Evolutionary conservation across 2,113 vertebrate genomes (phyloP).

Genomic region (Cololabis saira): DNA sequence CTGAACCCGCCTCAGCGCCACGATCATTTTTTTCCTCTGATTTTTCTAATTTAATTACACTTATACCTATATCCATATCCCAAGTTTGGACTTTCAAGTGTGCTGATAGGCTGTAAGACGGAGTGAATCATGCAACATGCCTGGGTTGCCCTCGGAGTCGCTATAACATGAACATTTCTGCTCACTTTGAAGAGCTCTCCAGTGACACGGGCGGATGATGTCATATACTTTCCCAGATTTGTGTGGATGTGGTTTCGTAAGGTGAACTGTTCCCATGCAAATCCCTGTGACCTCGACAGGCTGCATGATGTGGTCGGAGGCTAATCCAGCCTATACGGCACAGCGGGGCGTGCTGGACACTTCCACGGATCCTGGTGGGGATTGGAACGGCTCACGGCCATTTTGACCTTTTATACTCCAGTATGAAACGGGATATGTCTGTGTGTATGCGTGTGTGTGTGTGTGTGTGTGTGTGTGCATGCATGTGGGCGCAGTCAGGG

Average conservation of each 20-base stretch:
- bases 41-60: conserved; percentile 11
- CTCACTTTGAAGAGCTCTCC: conserved; percentile 76
- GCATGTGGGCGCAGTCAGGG: not conserved
- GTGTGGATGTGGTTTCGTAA: conserved; percentile 67
- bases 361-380: conserved; percentile 52
- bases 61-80: conserved; percentile 4
- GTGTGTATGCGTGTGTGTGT: conserved; percentile 2
- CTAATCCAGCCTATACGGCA: conserved; percentile 61
- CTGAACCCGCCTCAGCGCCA: conserved; percentile 13
- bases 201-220: conserved; percentile 71
- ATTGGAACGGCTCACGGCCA: conserved; percentile 42
- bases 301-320: conserved; percentile 54
- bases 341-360: conserved; percentile 55
- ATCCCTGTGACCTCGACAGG: conserved; percentile 68
- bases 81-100: conserved; percentile 14
- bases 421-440: conserved; percentile 52
- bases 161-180: conserved; percentile 37
- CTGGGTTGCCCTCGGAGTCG: conserved; percentile 47
- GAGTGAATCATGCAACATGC: conserved; percentile 33
- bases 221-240: conserved; percentile 70
- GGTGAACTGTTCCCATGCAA: conserved; percentile 67
- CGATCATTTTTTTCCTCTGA: not conserved
- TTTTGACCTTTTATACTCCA: conserved; percentile 54
- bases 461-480: conserved; percentile 8
- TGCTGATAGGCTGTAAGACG: conserved; percentile 32